phyloP scores from a whole-genome alignment of 2,888 invertebrate species.

The Anticlea derivata region DNA sequence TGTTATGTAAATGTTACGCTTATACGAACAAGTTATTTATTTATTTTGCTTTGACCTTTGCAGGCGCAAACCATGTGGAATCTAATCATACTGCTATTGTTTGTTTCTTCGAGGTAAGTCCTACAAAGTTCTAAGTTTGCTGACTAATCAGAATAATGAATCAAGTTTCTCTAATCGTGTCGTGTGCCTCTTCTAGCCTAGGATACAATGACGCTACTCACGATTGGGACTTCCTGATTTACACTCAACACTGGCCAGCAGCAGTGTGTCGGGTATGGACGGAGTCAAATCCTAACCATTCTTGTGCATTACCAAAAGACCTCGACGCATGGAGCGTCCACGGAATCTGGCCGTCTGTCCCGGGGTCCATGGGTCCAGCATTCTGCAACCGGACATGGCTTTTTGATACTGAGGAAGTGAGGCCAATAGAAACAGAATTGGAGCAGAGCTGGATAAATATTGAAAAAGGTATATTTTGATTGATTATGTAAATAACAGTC shows the following conservation, averaged over 20 bases:
- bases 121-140: too few species aligned
- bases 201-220: conserved; percentile 37
- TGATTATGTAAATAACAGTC: too few species aligned
- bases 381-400: conserved; percentile 88
- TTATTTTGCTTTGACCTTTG: conserved; percentile 6
- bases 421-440: conserved; percentile 82
- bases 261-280: conserved; percentile 88
- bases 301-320: conserved; percentile 85
- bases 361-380: conserved; percentile 86
- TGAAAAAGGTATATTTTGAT: conserved; percentile 76
- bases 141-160: too few species aligned
- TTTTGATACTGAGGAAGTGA: conserved; percentile 85
- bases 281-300: conserved; percentile 81
- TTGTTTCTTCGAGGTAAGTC: conserved; percentile 20
- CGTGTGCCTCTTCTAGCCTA: conserved; percentile 18
- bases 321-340: conserved; percentile 90
- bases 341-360: conserved; percentile 92
- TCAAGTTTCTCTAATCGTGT: too few species aligned
- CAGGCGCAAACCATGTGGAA: conserved; percentile 15
- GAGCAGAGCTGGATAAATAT: conserved; percentile 89
- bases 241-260: conserved; percentile 91
- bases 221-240: conserved; percentile 90
- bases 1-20: neutral
- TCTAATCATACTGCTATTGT: conserved; percentile 12
- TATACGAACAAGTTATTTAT: neutral